A percentile compares a stretch with the other conserved stretches of the same genome.
phyloP scores from a whole-genome alignment of 92 coral and sea anemone genomes.

The Epizoanthus rinbou region DNA sequence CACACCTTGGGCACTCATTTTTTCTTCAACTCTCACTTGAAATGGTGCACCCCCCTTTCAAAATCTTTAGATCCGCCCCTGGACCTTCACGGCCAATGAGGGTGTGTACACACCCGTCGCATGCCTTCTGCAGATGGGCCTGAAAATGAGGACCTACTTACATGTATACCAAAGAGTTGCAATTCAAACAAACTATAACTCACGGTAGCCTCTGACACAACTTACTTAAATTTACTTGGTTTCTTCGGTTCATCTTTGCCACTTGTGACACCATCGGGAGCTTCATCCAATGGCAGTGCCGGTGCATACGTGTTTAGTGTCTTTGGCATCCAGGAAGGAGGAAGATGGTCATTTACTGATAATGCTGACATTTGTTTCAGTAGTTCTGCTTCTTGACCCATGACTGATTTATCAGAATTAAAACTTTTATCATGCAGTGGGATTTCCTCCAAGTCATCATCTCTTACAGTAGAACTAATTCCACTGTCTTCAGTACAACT shows the following conservation, averaged over 20 bases:
- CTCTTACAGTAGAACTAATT: slow-evolving; percentile 91
- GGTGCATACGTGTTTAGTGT: slow-evolving; percentile 83
- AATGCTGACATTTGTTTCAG: slow-evolving; percentile 72
- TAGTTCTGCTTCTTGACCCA: slow-evolving; percentile 68
- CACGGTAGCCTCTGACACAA: not conserved
- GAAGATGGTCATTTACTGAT: slow-evolving; percentile 63
- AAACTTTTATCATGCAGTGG: slow-evolving; percentile 69
- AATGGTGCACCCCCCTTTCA: no score
- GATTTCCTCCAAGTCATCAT: slow-evolving; percentile 96
- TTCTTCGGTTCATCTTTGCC: slow-evolving; percentile 35
- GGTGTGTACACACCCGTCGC: no score
- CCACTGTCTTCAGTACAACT: slow-evolving; percentile 98
- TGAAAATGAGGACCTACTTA: no score
- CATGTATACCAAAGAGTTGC: no score
- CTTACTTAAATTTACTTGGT: slow-evolving; percentile 74
- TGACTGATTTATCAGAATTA: not conserved
- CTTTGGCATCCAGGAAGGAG: slow-evolving; percentile 82
- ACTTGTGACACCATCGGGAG: not conserved
- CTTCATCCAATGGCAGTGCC: slow-evolving; percentile 15
- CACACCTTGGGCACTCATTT: no score
- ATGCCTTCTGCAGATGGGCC: no score
- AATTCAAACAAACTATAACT: no score
- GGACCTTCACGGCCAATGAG: no score
- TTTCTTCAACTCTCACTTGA: no score
- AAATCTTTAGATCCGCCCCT: no score